phyloP scores from a whole-genome alignment of 2,888 invertebrate genomes.

The Nomada flava region DNA sequence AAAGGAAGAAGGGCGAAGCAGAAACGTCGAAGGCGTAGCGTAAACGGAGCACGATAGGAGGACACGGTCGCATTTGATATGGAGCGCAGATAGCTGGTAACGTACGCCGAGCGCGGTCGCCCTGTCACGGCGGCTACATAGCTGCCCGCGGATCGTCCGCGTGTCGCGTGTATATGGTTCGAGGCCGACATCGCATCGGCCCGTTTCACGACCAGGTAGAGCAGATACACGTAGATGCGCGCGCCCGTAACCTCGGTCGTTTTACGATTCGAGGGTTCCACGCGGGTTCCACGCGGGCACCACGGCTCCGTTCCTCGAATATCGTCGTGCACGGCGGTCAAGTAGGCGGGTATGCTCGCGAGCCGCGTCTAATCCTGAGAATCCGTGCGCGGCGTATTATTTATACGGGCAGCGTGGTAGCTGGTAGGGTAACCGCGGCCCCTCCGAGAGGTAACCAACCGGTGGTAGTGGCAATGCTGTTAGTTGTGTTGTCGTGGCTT shows the following conservation, averaged over 20 bases:
- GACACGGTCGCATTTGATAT: conserved; percentile 82
- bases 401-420: conserved; percentile 76
- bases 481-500: conserved; percentile 49
- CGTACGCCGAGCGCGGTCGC: conserved; percentile 79
- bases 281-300: conserved; percentile 10
- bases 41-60: conserved; percentile 67
- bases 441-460: conserved; percentile 18
- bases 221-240: conserved; percentile 20
- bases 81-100: conserved; percentile 83
- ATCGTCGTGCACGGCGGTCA: conserved; percentile 3
- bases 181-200: conserved; percentile 26
- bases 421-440: conserved; percentile 49
- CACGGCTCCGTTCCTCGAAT: conserved; percentile 4
- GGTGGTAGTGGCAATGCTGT: conserved; percentile 28
- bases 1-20: not conserved
- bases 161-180: conserved; percentile 64
- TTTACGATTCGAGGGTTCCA: conserved; percentile 55
- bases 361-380: conserved; percentile 75
- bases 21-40: conserved; percentile 35
- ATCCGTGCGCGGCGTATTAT: conserved; percentile 77
- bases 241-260: conserved; percentile 43
- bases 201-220: conserved; percentile 28
- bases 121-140: conserved; percentile 78
- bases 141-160: conserved; percentile 47
- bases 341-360: conserved; percentile 31